Evolutionary conservation across 1,140 invertebrate genomes (phyloP).

Genomic region (Thalassaphorura encarpata): DNA sequence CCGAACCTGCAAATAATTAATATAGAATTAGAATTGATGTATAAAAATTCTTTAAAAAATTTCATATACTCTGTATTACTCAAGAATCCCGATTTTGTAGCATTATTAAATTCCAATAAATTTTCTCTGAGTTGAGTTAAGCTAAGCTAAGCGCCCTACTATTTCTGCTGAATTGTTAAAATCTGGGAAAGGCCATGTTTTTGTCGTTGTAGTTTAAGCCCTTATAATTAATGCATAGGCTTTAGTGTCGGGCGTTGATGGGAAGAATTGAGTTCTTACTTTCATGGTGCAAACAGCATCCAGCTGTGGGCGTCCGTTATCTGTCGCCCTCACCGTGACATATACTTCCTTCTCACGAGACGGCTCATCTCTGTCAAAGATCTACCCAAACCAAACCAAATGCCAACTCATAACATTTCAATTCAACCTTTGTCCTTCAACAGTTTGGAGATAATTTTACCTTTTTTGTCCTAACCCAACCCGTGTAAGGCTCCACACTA

Average conservation of each 20-base stretch:
- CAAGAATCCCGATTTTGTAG: too few relatives aligned
- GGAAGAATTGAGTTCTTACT: slow-evolving; percentile 59
- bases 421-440: not conserved
- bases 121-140: too few relatives aligned
- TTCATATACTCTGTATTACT: too few relatives aligned
- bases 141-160: too few relatives aligned
- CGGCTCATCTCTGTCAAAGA: slow-evolving; percentile 76
- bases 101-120: too few relatives aligned
- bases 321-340: slow-evolving; percentile 66
- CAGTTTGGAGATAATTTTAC: slow-evolving; percentile 35
- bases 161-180: too few relatives aligned
- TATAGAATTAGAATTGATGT: too few relatives aligned
- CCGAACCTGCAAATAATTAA: too few relatives aligned
- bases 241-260: too few relatives aligned
- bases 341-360: slow-evolving; percentile 71
- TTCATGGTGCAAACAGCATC: slow-evolving; percentile 80
- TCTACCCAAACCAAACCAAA: slow-evolving; percentile 37
- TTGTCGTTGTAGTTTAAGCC: not conserved
- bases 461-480: slow-evolving; percentile 61
- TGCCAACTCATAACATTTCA: not conserved
- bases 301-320: slow-evolving; percentile 69
- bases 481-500: slow-evolving; percentile 60
- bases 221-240: not conserved
- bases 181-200: not conserved
- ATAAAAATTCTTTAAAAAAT: too few relatives aligned